Evolutionary conservation across 2,797 vertebrate genomes (phyloP), one percentile per base, ranked within the genome.

Genomic region (Enteromius unitaeniatus): DNA sequence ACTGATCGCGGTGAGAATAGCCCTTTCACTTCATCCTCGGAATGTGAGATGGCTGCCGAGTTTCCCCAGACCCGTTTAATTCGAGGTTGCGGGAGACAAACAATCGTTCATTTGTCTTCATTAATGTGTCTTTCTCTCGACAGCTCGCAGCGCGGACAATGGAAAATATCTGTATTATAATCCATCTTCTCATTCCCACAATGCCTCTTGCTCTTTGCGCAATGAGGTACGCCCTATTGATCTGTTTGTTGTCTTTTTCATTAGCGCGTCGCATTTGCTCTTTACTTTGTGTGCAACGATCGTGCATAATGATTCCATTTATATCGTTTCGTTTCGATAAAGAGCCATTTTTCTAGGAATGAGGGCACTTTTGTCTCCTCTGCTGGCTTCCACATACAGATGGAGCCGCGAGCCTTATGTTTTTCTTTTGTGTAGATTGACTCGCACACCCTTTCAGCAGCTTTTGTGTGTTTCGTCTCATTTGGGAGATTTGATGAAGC

Each of bases 401-500:
- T 72, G 76, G 73, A 83, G 80, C 86, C 80, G 69, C 69, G 53
- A 87, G 83, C 84, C 82, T 85, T 84, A 78, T 82, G 82, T 86
- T 78, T 47, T 69, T 82, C 80, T 84, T 88, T 89, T 89, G 84
- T 89, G 85, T 75, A 51, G 47, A 67, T 86, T 87, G 86, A 88
- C 88, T 87, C 72, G 72, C 79, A 64, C 74, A 68, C 82, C 78
- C 86, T 78, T 82, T 85, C 81, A 81, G 84, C 69, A 62, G 84
- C 86, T 85, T 83, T 87, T 82, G 84, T 75, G 74, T 60, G 68
- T 84, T 83, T 81, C 28, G 74, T 85, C 78, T 88, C 87, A 82
- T 88, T 88, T 83, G 84, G 84, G 80, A 88, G 88, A 86, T 86
- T 88, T 87, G 88, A 89, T 88, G 87, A 87, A 88, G 87, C 86